Evolutionary conservation across 1,140 invertebrate genomes (phyloP).

Genomic region (Trichonephila clavipes): DNA sequence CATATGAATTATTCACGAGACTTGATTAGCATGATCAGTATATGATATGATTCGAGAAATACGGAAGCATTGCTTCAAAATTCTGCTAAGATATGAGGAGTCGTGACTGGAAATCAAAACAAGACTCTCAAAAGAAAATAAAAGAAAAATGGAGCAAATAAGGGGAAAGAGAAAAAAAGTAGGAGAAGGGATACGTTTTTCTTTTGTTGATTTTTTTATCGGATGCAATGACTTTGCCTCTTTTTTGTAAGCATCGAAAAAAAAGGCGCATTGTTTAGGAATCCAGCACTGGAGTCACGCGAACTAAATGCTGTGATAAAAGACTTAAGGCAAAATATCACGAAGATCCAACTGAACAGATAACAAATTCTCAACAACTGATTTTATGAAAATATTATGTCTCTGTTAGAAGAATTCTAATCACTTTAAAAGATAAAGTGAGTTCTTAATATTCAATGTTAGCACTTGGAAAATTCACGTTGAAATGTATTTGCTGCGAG

Average conservation of each 20-base stretch:
- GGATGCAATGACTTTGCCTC: not conserved
- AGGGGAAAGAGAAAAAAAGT: not conserved
- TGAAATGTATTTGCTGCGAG: too few species aligned
- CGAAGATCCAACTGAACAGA: not conserved
- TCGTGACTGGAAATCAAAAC: slow-evolving; percentile 49
- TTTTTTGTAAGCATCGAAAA: not conserved
- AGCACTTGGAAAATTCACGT: too few species aligned
- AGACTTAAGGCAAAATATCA: slow-evolving; percentile 18
- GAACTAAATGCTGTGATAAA: slow-evolving; percentile 15
- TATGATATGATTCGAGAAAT: slow-evolving; percentile 61
- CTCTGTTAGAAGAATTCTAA: not conserved
- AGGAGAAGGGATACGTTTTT: not conserved
- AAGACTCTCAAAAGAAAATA: not conserved
- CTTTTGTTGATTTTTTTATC: not conserved
- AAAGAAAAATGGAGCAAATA: not conserved
- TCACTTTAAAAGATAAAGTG: too few species aligned
- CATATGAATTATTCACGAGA: slow-evolving; percentile 55
- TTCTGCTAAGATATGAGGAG: slow-evolving; percentile 19
- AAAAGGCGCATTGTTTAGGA: not conserved
- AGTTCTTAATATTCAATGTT: too few species aligned
- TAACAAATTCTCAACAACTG: not conserved
- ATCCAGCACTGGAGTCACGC: not conserved
- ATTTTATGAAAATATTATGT: slow-evolving; percentile 14
- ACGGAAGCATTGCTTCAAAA: slow-evolving; percentile 54
- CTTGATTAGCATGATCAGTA: slow-evolving; percentile 61